phyloP scores from a whole-genome alignment of 2,113 vertebrate species.

The Cygnus atratus region DNA sequence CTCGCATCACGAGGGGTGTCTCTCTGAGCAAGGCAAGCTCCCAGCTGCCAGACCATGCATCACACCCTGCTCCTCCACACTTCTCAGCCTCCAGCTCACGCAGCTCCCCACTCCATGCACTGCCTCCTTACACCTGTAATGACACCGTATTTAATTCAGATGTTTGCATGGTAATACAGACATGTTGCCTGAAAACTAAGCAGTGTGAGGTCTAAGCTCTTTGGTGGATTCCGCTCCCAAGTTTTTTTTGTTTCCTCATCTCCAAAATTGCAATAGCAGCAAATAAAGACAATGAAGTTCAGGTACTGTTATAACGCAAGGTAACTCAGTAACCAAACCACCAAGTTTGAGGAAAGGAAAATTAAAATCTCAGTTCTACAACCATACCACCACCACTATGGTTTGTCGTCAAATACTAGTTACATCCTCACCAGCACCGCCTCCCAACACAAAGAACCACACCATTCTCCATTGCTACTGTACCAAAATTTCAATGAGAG shows the following conservation, averaged over 20 bases:
- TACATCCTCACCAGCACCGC: background rate
- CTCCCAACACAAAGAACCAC: background rate
- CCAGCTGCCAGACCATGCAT: background rate
- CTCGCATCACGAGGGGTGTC: background rate
- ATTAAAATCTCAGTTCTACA: background rate
- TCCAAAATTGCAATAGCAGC: background rate
- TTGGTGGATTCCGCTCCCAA: background rate
- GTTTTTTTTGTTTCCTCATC: background rate
- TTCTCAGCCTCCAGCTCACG: background rate
- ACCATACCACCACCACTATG: background rate
- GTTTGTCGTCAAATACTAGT: background rate
- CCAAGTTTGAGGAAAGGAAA: background rate
- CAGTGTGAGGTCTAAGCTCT: background rate
- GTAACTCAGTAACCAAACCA: background rate
- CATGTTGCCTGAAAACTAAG: background rate
- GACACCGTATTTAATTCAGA: background rate
- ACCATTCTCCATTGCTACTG: background rate
- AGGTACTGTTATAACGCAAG: background rate
- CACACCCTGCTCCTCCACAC: background rate
- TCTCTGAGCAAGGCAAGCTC: background rate
- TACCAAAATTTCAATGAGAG: background rate
- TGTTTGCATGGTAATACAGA: background rate
- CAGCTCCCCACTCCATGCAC: background rate
- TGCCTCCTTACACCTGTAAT: background rate
- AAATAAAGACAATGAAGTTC: background rate